Base-by-base conservation (phyloP, 2,888 invertebrate species). In the Synergus gifuensis region DNA sequence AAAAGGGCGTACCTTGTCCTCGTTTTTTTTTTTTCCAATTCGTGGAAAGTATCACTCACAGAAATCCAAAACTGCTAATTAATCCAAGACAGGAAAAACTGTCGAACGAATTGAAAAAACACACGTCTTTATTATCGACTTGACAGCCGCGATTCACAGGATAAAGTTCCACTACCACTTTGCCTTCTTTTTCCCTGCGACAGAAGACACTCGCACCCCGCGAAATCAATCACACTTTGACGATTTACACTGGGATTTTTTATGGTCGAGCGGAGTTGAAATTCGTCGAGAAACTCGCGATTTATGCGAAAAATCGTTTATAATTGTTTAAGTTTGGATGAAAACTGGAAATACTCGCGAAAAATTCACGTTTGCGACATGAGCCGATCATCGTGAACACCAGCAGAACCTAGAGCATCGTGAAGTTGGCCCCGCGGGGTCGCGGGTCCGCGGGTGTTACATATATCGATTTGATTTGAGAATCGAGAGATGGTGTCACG, bases 331-430 rank as follows among this genome's bases (percentile, higher is more conserved):
- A 44, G 49, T 73, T 69, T 73, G 67, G 16, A 16, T n/a, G 79
- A 64, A 73, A 63, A 36, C 73, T 73, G 60, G 12, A 58, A 76
- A 84, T 84, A 79, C 84, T 86, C 85, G 85, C 84, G 85, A 84
- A 83, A 86, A 87, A 86, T 85, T 84, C 87, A 85, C 87, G 85
- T 85, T 85, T 87, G 87, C 88, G 84, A 89, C 89, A 90, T 89
- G 85, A 89, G 88, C 89, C 90, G 89, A 89, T 88, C 89, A 88
- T 89, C 85, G 86, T 87, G 87, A 86, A 89, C 86, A 83, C 80
- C 80, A 79, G 78, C 79, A 80, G 46, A 76, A 76, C 62, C 77
- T 76, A 66, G 78, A 49, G 36, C 16, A 49, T 18, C 66, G 67
- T 69, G 66, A 66, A 64, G 18, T 4, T 40, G 18, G 22, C 2